These are phyloP conservation scores for Lichenostomus cassidix DNA, from an alignment of 2,113 vertebrate genomes.

Conservation along the genomic window DNA sequence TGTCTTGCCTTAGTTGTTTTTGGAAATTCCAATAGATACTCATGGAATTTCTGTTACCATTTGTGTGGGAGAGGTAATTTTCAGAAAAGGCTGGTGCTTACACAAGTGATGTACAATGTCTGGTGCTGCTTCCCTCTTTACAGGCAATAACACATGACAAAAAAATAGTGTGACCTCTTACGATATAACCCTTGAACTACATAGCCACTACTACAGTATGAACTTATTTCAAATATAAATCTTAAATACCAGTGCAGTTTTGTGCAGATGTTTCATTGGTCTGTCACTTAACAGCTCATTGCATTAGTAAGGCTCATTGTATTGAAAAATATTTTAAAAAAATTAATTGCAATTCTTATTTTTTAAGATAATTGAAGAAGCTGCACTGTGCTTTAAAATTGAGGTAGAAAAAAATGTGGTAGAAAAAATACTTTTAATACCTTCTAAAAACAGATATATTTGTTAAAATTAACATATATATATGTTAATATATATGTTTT, in stretches of 20 bases:
- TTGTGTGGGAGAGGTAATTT: not conserved
- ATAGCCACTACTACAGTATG: not conserved
- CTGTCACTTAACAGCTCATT: not conserved
- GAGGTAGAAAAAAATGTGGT: not conserved
- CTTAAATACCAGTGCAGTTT: not conserved
- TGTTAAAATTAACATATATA: not conserved
- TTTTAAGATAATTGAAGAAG: not conserved
- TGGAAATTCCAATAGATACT: not conserved
- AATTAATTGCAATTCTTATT: not conserved
- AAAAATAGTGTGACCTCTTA: not conserved
- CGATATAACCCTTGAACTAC: not conserved
- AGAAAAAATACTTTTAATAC: not conserved
- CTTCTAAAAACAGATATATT: not conserved
- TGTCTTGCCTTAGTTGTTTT: not conserved
- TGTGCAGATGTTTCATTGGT: not conserved
- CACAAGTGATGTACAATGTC: not conserved
- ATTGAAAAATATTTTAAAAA: not conserved
- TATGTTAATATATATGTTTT: too few relatives aligned
- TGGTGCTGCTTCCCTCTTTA: not conserved
- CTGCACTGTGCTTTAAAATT: not conserved
- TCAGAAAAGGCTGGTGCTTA: not conserved
- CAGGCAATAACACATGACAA: not conserved
- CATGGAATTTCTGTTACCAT: not conserved
- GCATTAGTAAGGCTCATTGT: not conserved
- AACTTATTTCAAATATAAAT: not conserved